Percentiles rank a stretch among this genome's conserved stretches.
Evolutionary conservation across 2,888 invertebrate species (phyloP).

Genomic region (Apantesis nais): DNA sequence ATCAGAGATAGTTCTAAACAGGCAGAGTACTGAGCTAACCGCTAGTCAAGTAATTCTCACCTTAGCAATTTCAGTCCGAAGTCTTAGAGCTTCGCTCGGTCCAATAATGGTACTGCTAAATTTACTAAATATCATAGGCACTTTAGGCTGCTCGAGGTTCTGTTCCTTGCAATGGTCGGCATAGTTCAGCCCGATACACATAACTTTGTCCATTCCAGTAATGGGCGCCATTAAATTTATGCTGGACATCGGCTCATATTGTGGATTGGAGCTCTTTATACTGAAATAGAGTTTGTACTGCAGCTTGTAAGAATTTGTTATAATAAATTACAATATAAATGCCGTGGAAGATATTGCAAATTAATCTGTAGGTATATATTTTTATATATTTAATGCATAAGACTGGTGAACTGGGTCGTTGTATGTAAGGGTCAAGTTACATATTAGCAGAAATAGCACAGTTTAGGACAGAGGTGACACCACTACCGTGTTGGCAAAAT

Average conservation of each 20-base stretch:
- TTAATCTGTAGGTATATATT: too few relatives aligned
- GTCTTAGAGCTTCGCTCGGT: constrained; percentile 87
- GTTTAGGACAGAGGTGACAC: too few relatives aligned
- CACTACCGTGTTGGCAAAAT: too few relatives aligned
- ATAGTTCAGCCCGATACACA: constrained; percentile 95
- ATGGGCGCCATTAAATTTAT: constrained; percentile 90
- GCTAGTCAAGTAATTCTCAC: constrained; percentile 43
- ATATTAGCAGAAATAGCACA: background rate
- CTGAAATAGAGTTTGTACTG: constrained; percentile 40
- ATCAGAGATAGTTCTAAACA: too few relatives aligned
- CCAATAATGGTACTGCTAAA: constrained; percentile 92
- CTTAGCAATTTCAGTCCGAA: constrained; percentile 68
- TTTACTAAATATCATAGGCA: constrained; percentile 95
- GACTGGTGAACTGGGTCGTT: background rate
- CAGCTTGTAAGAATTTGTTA: background rate
- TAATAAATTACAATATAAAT: background rate
- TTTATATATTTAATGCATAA: background rate
- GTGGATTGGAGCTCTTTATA: constrained; percentile 43
- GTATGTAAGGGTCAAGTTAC: too few relatives aligned
- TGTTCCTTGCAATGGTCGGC: constrained; percentile 94
- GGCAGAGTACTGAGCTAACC: background rate
- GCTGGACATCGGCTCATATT: constrained; percentile 70
- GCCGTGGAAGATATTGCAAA: background rate
- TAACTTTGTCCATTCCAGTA: constrained; percentile 92
- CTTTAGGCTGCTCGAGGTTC: constrained; percentile 88